phyloP scores from a whole-genome alignment of 1,140 invertebrate genomes.

The Meloidogyne chitwoodi region DNA sequence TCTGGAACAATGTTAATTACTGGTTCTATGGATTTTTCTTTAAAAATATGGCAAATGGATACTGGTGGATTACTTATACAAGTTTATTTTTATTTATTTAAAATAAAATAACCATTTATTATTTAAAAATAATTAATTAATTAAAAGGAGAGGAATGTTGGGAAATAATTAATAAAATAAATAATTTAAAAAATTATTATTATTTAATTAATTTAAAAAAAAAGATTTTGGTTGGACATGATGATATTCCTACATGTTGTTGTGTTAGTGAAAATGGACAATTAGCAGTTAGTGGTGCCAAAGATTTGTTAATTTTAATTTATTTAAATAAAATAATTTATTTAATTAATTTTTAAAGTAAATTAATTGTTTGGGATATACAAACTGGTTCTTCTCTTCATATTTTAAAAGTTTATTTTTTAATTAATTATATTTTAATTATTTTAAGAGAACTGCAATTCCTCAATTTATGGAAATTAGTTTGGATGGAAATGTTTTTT shows the following conservation, averaged over 20 bases:
- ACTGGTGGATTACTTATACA: constrained; percentile 47
- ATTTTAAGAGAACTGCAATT: constrained; percentile 49
- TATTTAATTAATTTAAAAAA: constrained; percentile 4
- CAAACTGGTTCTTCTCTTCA: constrained; percentile 33
- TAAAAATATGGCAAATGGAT: constrained; percentile 49
- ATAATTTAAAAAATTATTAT: neutral
- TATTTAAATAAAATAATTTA: neutral
- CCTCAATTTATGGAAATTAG: constrained; percentile 33
- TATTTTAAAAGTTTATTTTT: neutral
- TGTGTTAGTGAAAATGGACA: constrained; percentile 39
- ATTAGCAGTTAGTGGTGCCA: constrained; percentile 27
- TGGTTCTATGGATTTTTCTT: constrained; percentile 45
- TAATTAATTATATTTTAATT: neutral
- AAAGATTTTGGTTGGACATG: constrained; percentile 47
- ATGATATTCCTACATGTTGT: constrained; percentile 45
- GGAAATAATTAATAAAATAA: neutral
- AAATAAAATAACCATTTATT: no score
- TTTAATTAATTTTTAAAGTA: neutral
- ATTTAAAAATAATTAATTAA: no score
- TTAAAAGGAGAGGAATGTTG: neutral
- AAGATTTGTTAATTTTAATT: neutral
- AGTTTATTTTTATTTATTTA: constrained; percentile 15
- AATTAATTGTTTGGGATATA: constrained; percentile 47
- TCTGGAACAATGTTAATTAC: constrained; percentile 43
- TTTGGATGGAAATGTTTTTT: constrained; percentile 33